These are phyloP conservation scores for Tokudaia muenninki DNA, from an alignment of 2,797 vertebrate species.

Conservation along the genomic window DNA sequence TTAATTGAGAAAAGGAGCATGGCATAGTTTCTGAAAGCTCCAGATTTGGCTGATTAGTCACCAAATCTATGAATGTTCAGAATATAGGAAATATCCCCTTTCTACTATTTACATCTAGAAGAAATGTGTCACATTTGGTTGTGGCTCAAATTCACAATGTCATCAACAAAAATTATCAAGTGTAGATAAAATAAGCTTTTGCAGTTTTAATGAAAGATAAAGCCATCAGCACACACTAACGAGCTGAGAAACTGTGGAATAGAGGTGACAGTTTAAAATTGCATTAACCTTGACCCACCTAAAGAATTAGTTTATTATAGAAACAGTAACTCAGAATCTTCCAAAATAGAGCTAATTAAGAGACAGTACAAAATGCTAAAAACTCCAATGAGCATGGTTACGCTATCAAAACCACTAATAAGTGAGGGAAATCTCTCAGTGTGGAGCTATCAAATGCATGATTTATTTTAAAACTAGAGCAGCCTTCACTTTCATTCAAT, in stretches of 20 bases:
- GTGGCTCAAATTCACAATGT: constrained; percentile 36
- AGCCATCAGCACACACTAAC: constrained; percentile 45
- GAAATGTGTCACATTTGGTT: constrained; percentile 16
- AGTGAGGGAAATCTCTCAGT: constrained; percentile 8
- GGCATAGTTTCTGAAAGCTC: background rate
- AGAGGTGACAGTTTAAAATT: constrained; percentile 68
- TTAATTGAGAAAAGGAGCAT: background rate
- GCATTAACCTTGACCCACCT: constrained; percentile 66
- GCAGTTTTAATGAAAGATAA: constrained; percentile 69
- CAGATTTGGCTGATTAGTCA: background rate
- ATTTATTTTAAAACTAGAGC: constrained; percentile 25
- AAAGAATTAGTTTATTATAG: constrained; percentile 67
- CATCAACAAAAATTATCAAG: constrained; percentile 53
- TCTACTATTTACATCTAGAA: background rate
- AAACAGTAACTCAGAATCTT: constrained; percentile 34
- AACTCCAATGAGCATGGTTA: constrained; percentile 47
- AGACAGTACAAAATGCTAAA: constrained; percentile 49
- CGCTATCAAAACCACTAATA: constrained; percentile 54
- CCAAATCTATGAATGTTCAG: background rate
- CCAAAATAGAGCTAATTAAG: constrained; percentile 71
- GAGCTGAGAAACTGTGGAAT: constrained; percentile 53
- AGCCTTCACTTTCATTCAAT: background rate
- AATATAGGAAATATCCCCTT: background rate
- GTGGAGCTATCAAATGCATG: background rate
- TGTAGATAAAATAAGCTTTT: constrained; percentile 65